phyloP scores from a whole-genome alignment of 2,888 invertebrate genomes.

The Tenthredo mesomela region DNA sequence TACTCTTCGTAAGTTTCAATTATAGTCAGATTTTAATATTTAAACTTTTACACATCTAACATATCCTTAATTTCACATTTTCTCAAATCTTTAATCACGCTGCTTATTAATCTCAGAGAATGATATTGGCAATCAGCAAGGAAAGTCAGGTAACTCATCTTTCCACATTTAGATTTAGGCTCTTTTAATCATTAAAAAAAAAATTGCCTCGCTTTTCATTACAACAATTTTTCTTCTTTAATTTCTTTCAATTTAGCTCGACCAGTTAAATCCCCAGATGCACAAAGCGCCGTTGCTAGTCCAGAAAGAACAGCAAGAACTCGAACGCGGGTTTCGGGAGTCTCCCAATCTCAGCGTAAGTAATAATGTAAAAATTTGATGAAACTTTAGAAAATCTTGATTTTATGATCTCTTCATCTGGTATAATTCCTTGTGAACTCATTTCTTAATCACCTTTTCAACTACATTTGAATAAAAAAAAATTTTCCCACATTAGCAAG shows the following conservation, averaged over 20 bases:
- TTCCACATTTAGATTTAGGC: not conserved
- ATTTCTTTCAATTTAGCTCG: constrained; percentile 80
- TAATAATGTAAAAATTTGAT: constrained; percentile 60
- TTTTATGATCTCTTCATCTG: constrained; percentile 51
- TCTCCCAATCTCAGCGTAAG: constrained; percentile 96
- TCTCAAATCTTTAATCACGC: constrained; percentile 62
- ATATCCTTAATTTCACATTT: constrained; percentile 55
- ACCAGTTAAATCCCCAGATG: constrained; percentile 82
- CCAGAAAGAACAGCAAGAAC: constrained; percentile 82
- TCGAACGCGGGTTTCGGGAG: constrained; percentile 86
- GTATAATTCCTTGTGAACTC: constrained; percentile 41
- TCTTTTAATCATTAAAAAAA: no score
- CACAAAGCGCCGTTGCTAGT: constrained; percentile 79
- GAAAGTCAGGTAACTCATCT: constrained; percentile 64
- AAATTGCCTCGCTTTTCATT: not conserved
- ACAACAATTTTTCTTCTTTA: constrained; percentile 38
- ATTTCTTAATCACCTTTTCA: not conserved
- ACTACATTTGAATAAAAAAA: not conserved
- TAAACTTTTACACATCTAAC: not conserved
- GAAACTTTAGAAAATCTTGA: not conserved
- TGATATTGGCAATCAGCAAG: constrained; percentile 65
- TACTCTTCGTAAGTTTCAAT: constrained; percentile 85
- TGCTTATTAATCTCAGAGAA: constrained; percentile 62
- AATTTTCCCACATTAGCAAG: constrained; percentile 84
- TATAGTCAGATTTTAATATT: constrained; percentile 18